Conservation (phyloP, 2,797 vertebrate species). For the Acanthurus leucopareius region DNA sequence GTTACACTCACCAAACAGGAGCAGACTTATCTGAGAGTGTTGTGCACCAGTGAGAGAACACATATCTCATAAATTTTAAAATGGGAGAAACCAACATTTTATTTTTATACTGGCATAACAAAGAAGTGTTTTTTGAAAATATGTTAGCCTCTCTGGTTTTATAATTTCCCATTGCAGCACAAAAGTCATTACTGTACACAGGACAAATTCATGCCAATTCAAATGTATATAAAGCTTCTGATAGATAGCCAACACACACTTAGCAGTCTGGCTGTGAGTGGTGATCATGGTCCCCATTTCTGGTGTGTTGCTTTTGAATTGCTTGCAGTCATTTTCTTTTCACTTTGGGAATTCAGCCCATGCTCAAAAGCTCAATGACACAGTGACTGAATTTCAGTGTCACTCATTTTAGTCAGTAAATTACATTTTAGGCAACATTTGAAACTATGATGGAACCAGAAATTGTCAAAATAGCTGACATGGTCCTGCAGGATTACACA, state of each 20-base stretch:
- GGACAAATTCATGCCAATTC: slow-evolving; percentile 1
- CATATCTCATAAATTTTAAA: slow-evolving; percentile 10
- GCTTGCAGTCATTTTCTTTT: slow-evolving; percentile 14
- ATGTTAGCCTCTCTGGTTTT: neutral
- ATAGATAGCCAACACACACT: neutral
- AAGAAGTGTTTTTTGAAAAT: neutral
- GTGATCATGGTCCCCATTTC: slow-evolving; percentile 16
- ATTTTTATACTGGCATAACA: neutral
- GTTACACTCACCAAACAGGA: neutral
- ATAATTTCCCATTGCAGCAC: neutral
- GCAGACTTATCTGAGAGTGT: neutral
- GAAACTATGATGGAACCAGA: slow-evolving; percentile 7
- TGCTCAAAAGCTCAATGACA: neutral
- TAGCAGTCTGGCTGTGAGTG: slow-evolving; percentile 12
- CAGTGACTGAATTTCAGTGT: neutral
- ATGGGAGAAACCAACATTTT: neutral
- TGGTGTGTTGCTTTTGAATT: slow-evolving; percentile 2
- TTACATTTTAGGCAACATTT: neutral
- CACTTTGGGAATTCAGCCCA: neutral
- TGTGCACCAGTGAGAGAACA: neutral
- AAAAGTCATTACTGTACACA: neutral
- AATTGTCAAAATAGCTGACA: neutral
- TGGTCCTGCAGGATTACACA: slow-evolving; percentile 44
- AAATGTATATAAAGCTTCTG: slow-evolving; percentile 6
- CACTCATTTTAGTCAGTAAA: slow-evolving; percentile 6